These are phyloP conservation scores for Zapornia atra DNA, from an alignment of 2,113 vertebrate species.

Conservation along the genomic window DNA sequence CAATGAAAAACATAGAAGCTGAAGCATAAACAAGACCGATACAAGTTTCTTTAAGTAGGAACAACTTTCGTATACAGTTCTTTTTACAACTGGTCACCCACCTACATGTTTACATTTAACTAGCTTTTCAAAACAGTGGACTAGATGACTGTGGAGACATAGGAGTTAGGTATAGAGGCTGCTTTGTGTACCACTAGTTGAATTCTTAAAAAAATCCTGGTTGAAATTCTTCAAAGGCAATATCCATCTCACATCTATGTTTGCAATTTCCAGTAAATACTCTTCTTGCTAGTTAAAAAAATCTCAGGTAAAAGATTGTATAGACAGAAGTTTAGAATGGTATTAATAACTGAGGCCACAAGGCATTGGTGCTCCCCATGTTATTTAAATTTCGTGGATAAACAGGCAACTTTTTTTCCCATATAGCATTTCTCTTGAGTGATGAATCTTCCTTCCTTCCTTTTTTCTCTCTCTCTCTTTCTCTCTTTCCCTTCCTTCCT, in stretches of 20 bases:
- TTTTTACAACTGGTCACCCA: background rate
- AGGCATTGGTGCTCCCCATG: background rate
- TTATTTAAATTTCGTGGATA: background rate
- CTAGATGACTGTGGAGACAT: background rate
- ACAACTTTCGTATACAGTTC: background rate
- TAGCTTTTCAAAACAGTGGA: background rate
- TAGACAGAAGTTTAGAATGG: background rate
- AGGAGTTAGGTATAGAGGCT: background rate
- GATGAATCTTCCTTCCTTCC: background rate
- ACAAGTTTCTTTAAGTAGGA: background rate
- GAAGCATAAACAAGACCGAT: background rate
- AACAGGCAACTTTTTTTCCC: background rate
- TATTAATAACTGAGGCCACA: background rate
- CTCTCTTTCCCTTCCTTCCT: background rate
- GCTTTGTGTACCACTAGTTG: background rate
- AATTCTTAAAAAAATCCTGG: too few relatives aligned
- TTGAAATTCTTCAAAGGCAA: background rate
- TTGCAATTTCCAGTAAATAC: background rate
- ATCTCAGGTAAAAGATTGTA: background rate
- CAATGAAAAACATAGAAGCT: background rate
- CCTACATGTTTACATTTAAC: slow-evolving; percentile 30
- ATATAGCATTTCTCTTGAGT: background rate
- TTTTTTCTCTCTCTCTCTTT: background rate
- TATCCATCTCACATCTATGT: background rate
- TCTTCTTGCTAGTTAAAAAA: background rate